Conservation (phyloP, 2,113 vertebrate species). For the Nettapus auritus region DNA sequence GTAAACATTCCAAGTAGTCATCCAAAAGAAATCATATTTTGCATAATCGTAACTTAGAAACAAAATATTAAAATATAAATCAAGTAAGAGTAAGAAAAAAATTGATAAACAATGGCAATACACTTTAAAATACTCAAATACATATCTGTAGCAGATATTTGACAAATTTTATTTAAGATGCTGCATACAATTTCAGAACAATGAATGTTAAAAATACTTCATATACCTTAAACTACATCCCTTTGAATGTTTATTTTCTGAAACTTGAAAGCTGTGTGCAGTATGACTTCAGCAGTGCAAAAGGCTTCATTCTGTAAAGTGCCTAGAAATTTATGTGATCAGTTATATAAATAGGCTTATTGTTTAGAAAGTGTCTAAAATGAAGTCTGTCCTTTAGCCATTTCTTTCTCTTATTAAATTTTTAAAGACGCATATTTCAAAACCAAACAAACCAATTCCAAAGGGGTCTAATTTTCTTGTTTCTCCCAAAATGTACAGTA, state of each 20-base stretch:
- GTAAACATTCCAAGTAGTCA: slow-evolving; percentile 68
- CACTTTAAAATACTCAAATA: slow-evolving; percentile 15
- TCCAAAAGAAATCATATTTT: slow-evolving; percentile 62
- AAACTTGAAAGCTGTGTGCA: neutral
- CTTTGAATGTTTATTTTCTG: slow-evolving; percentile 24
- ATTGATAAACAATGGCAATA: slow-evolving; percentile 23
- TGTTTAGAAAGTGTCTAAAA: slow-evolving; percentile 65
- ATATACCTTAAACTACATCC: neutral
- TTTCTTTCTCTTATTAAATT: slow-evolving; percentile 35
- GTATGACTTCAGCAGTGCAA: slow-evolving; percentile 22
- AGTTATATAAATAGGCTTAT: slow-evolving; percentile 62
- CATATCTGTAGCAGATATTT: neutral
- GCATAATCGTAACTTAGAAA: slow-evolving; percentile 52
- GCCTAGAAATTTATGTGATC: slow-evolving; percentile 60
- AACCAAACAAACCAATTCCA: slow-evolving; percentile 53
- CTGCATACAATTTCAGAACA: neutral
- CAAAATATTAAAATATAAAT: slow-evolving; percentile 69
- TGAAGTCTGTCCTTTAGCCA: slow-evolving; percentile 43
- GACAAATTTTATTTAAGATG: neutral
- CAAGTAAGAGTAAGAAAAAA: neutral
- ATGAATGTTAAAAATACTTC: neutral
- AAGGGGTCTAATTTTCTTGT: slow-evolving; percentile 53
- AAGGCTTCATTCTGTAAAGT: slow-evolving; percentile 31
- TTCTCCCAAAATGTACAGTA: slow-evolving; percentile 33
- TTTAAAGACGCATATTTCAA: slow-evolving; percentile 50